Conservation (phyloP, 2,113 vertebrate genomes). For the Oreocharis arfaki region DNA sequence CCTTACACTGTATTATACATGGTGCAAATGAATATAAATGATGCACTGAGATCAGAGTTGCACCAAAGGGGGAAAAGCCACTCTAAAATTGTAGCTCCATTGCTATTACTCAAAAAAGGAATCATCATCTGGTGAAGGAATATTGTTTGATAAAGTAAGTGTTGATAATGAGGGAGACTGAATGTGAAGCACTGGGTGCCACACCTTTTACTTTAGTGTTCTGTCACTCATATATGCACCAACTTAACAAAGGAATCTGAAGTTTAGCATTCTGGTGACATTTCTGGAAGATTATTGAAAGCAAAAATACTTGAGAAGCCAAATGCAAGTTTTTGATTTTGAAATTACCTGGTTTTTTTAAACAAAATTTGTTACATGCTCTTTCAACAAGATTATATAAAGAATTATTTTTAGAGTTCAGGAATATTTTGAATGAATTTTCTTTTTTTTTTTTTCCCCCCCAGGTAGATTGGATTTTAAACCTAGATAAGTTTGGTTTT, state of each 20-base stretch:
- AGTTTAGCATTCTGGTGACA: neutral
- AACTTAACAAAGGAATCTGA: neutral
- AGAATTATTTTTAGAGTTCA: neutral
- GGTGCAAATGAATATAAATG: constrained; percentile 52
- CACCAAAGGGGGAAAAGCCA: constrained; percentile 32
- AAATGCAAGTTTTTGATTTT: neutral
- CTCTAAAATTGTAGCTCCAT: constrained; percentile 32
- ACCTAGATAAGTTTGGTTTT: neutral
- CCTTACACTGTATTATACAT: constrained; percentile 34
- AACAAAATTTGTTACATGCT: neutral
- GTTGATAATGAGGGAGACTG: neutral
- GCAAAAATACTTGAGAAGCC: neutral
- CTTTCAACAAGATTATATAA: neutral
- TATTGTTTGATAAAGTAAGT: neutral
- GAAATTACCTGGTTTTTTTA: neutral
- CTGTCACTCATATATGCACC: neutral
- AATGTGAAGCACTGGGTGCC: neutral
- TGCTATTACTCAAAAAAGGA: constrained; percentile 28
- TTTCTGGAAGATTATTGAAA: neutral
- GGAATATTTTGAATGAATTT: neutral
- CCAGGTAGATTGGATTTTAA: neutral
- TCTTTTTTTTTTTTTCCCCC: neutral
- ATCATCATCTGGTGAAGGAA: neutral
- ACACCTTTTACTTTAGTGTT: neutral
- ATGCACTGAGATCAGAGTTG: constrained; percentile 37